Percentiles rank a stretch among this genome's conserved stretches.
These are phyloP conservation scores for Ochlodes sylvanus DNA, from an alignment of 2,888 invertebrate genomes.

Conservation along the genomic window DNA sequence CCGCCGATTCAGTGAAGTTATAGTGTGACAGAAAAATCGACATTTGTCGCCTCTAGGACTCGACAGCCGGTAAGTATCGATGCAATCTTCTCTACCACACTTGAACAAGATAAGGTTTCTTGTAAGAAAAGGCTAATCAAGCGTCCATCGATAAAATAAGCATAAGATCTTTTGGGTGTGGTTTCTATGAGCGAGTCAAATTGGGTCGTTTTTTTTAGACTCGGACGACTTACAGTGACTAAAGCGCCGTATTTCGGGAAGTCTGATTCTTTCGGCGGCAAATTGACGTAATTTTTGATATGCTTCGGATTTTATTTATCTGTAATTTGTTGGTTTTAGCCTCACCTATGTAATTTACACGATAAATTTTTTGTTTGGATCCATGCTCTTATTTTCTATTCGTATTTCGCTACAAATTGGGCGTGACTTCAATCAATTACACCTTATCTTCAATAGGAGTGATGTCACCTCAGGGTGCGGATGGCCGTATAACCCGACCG, in stretches of 20 bases:
- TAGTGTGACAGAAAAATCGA: conserved; percentile 69
- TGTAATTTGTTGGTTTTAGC: not conserved
- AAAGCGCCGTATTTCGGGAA: conserved; percentile 51
- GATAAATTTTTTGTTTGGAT: conserved; percentile 1
- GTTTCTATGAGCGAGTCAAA: conserved; percentile 55
- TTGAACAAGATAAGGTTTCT: conserved; percentile 58
- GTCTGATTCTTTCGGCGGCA: conserved; percentile 43
- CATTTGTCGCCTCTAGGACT: conserved; percentile 60
- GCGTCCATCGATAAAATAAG: conserved; percentile 33
- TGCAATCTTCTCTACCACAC: conserved; percentile 57
- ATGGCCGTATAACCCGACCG: conserved; percentile 61
- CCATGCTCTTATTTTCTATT: conserved; percentile 8
- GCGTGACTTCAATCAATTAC: conserved; percentile 73
- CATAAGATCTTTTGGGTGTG: conserved; percentile 67
- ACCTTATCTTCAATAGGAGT: conserved; percentile 72
- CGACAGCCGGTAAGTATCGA: conserved; percentile 71
- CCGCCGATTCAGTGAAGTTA: conserved; percentile 64
- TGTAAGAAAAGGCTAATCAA: conserved; percentile 46
- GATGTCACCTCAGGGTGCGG: conserved; percentile 75
- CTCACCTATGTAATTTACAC: not conserved
- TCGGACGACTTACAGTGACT: conserved; percentile 46
- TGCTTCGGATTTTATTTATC: conserved; percentile 38
- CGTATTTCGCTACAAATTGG: conserved; percentile 52
- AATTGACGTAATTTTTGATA: conserved; percentile 41
- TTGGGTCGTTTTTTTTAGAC: conserved; percentile 67